Percentiles rank a stretch among this genome's conserved stretches.
phyloP scores from a whole-genome alignment of 2,797 vertebrate species.

The Antennarius maculatus region DNA sequence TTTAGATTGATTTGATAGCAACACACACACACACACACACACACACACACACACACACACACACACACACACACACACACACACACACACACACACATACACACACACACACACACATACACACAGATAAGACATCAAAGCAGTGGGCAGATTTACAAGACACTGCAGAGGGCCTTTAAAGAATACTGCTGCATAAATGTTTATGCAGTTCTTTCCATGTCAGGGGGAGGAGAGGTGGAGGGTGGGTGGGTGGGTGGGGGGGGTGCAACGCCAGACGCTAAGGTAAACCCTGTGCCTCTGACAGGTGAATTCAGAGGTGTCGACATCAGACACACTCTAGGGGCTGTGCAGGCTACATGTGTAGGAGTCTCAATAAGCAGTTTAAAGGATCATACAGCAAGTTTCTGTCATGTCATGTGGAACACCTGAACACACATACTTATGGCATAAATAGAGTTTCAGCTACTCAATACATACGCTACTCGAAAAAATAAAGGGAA shows the following conservation, averaged over 20 bases:
- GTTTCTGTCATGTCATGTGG: constrained; percentile 10
- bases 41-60: constrained; percentile 45
- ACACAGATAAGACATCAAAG: constrained; percentile 94
- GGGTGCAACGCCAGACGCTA: constrained; percentile 27
- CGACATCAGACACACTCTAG: not conserved
- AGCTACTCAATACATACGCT: constrained; percentile 9
- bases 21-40: constrained; percentile 37
- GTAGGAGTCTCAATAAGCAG: not conserved
- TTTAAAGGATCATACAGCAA: not conserved
- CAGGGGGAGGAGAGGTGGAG: constrained; percentile 68
- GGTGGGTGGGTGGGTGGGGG: constrained; percentile 31
- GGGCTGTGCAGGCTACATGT: no score
- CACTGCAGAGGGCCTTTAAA: constrained; percentile 84
- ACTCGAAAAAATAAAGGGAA: not conserved
- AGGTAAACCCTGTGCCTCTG: constrained; percentile 37
- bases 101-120: constrained; percentile 52
- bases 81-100: constrained; percentile 32
- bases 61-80: constrained; percentile 45
- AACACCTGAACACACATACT: constrained; percentile 8
- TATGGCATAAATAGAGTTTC: not conserved
- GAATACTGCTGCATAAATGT: constrained; percentile 90
- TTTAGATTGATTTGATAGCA: constrained; percentile 5
- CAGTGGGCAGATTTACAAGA: constrained; percentile 83
- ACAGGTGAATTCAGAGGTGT: constrained; percentile 24
- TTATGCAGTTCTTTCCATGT: constrained; percentile 86